A percentile compares a stretch with the other conserved stretches of the same genome.
These are phyloP conservation scores for Aulostomus chinensis DNA, from an alignment of 2,797 vertebrate genomes.

Conservation along the genomic window DNA sequence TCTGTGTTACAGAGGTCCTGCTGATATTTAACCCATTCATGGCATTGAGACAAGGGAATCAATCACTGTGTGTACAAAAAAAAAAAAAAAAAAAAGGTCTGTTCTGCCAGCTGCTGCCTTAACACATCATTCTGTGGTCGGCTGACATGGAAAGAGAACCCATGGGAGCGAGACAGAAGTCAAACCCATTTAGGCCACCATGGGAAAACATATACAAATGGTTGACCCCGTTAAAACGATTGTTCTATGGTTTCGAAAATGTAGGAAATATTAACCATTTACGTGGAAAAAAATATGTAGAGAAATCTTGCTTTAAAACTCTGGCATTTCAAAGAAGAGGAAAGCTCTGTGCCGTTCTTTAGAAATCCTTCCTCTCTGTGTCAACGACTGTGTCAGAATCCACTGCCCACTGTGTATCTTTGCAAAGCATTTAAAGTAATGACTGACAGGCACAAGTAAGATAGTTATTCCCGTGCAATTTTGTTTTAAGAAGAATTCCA, in stretches of 20 bases:
- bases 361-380: too few relatives aligned
- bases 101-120: constrained; percentile 36
- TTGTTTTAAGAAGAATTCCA: too few relatives aligned
- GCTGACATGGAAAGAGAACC: constrained; percentile 43
- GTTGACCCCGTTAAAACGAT: constrained; percentile 31
- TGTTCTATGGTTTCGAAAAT: constrained; percentile 18
- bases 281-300: background rate
- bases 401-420: too few relatives aligned
- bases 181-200: constrained; percentile 59
- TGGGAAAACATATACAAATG: constrained; percentile 42
- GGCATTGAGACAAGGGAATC: constrained; percentile 56
- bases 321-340: background rate
- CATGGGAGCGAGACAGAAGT: constrained; percentile 46
- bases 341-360: too few relatives aligned
- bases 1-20: constrained; percentile 52
- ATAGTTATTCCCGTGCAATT: too few relatives aligned
- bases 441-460: too few relatives aligned
- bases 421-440: too few relatives aligned
- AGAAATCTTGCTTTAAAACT: constrained; percentile 2
- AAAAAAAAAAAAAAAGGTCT: constrained; percentile 17
- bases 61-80: constrained; percentile 52
- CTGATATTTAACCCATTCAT: constrained; percentile 74
- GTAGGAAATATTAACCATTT: background rate
- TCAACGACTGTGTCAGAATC: too few relatives aligned
- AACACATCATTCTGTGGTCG: constrained; percentile 36